A percentile compares a stretch with the other conserved stretches of the same genome.
Evolutionary conservation across 2,888 invertebrate species (phyloP).

Genomic region (Netelia fuscicornis): DNA sequence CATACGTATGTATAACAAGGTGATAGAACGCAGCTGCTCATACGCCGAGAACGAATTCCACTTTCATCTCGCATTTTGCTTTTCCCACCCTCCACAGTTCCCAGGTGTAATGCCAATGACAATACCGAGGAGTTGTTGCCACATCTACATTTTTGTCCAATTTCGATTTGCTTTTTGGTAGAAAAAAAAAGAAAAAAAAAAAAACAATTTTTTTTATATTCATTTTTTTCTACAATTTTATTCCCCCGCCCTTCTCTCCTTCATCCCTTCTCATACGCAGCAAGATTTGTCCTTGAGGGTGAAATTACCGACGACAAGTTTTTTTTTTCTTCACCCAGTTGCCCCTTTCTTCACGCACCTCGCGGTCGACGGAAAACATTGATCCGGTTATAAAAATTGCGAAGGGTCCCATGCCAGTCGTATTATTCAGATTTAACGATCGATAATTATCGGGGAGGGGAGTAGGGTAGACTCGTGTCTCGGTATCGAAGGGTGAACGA

Average conservation of each 20-base stretch:
- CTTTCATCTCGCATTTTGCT: constrained; percentile 49
- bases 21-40: constrained; percentile 63
- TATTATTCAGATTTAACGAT: constrained; percentile 78
- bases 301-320: constrained; percentile 44
- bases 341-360: not conserved
- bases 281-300: constrained; percentile 47
- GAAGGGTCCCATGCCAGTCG: constrained; percentile 22
- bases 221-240: not conserved
- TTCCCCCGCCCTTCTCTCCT: not conserved
- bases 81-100: constrained; percentile 32
- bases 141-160: constrained; percentile 14
- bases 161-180: constrained; percentile 12
- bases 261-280: not conserved
- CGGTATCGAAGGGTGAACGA: constrained; percentile 61
- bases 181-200: too few species aligned
- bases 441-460: constrained; percentile 74
- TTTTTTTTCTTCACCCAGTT: not conserved
- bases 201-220: too few species aligned
- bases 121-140: constrained; percentile 37
- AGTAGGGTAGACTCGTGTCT: not conserved
- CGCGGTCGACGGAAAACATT: constrained; percentile 15
- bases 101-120: constrained; percentile 65
- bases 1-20: constrained; percentile 35
- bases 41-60: constrained; percentile 40
- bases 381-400: constrained; percentile 17